Conservation (phyloP, 2,797 vertebrate species). For the Neosilurus hyrtlii region DNA sequence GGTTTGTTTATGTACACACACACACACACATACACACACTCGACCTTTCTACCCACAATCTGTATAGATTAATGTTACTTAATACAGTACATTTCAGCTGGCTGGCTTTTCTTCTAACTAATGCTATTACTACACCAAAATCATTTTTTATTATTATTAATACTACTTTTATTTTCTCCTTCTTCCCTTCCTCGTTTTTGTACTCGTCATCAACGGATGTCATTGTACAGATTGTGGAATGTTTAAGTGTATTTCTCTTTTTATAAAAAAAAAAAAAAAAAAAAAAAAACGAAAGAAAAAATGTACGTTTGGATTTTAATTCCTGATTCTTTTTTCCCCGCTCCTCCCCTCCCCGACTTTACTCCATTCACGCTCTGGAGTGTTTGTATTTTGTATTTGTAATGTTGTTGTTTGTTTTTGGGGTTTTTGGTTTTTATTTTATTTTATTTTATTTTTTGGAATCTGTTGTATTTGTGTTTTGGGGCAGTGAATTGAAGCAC, state of each 20-base stretch:
- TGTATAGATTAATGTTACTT: conserved; percentile 68
- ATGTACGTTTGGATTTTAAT: conserved; percentile 61
- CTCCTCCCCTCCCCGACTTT: background rate
- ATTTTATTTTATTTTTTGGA: conserved; percentile 17
- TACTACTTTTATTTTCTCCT: background rate
- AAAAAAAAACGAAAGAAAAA: conserved; percentile 65
- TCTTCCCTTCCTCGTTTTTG: conserved; percentile 64
- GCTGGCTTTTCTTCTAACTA: conserved; percentile 69
- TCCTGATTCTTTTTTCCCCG: conserved; percentile 19
- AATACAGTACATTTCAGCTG: conserved; percentile 66
- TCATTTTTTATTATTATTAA: conserved; percentile 45
- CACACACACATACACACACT: conserved; percentile 61
- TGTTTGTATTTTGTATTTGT: conserved; percentile 39
- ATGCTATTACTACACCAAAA: conserved; percentile 75
- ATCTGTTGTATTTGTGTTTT: conserved; percentile 53
- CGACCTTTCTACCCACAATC: conserved; percentile 66
- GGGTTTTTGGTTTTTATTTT: conserved; percentile 35
- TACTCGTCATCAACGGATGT: conserved; percentile 81
- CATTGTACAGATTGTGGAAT: conserved; percentile 85
- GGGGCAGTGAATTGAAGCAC: conserved; percentile 66
- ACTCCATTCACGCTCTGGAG: background rate
- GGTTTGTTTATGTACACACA: conserved; percentile 66
- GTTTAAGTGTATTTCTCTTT: conserved; percentile 75
- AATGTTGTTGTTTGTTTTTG: conserved; percentile 23
- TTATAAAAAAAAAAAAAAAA: conserved; percentile 72